phyloP scores from a whole-genome alignment of 2,888 invertebrate genomes.

The Andricus curvator region DNA sequence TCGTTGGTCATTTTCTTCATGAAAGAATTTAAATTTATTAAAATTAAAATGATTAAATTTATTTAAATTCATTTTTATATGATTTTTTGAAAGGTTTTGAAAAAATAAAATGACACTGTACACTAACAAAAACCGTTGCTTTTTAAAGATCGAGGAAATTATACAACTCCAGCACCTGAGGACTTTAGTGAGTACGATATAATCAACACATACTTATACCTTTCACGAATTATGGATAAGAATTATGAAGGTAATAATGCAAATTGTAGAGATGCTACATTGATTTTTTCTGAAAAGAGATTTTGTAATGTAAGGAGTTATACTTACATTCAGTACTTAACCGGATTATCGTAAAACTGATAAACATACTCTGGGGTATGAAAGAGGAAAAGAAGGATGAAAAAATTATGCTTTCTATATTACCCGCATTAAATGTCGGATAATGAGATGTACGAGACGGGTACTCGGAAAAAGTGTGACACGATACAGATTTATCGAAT shows the following conservation, averaged over 20 bases:
- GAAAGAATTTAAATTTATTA: too few species aligned
- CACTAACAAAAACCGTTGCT: not conserved
- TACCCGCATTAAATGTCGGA: too few species aligned
- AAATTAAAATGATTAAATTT: too few species aligned
- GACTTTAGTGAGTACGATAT: not conserved
- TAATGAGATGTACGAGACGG: too few species aligned
- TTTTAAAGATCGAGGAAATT: not conserved
- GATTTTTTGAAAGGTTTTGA: not conserved
- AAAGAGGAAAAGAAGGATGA: too few species aligned
- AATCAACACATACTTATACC: not conserved
- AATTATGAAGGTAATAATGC: not conserved
- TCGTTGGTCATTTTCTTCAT: too few species aligned
- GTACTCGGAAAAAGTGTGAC: not conserved
- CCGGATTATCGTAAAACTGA: not conserved
- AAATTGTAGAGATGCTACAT: not conserved
- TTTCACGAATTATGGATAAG: not conserved
- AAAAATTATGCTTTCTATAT: too few species aligned
- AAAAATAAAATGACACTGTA: not conserved
- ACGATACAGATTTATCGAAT: not conserved
- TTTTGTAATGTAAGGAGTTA: not conserved
- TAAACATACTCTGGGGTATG: too few species aligned
- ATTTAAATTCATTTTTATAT: too few species aligned
- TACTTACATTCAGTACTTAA: not conserved
- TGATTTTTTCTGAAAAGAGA: not conserved
- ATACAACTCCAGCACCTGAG: not conserved